Evolutionary conservation across 2,888 invertebrate genomes (phyloP).

Genomic region (Panzeria rudis): DNA sequence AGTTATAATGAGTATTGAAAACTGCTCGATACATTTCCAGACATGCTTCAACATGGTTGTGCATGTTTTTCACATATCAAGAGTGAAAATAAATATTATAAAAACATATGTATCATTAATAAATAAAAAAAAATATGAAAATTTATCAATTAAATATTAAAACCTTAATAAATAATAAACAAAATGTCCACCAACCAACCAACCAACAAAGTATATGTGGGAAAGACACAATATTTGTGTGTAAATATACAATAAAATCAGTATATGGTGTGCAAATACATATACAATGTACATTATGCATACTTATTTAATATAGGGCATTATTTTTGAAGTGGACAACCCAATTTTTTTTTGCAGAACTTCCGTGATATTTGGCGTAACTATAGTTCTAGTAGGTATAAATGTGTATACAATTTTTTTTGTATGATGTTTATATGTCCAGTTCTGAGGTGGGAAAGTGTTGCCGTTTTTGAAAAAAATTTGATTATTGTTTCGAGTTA

Average conservation of each 20-base stretch:
- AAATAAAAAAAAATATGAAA: conserved; percentile 40
- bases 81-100: conserved; percentile 27
- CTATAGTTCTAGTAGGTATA: too few relatives aligned
- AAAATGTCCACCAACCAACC: conserved; percentile 62
- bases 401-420: too few relatives aligned
- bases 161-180: conserved; percentile 71
- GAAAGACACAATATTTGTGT: neutral
- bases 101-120: neutral
- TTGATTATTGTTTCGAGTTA: too few relatives aligned
- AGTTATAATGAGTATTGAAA: conserved; percentile 69
- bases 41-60: conserved; percentile 23
- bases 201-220: conserved; percentile 20
- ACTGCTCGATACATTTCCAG: conserved; percentile 44
- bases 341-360: too few relatives aligned
- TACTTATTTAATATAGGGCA: too few relatives aligned
- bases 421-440: too few relatives aligned
- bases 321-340: too few relatives aligned
- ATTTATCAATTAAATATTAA: conserved; percentile 70
- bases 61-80: conserved; percentile 16
- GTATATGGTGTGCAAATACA: neutral
- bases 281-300: neutral
- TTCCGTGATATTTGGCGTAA: too few relatives aligned
- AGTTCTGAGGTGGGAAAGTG: too few relatives aligned
- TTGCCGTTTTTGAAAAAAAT: too few relatives aligned
- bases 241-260: neutral